Evolutionary conservation across 2,797 vertebrate species (phyloP).

Genomic region (Naso thynnoides): DNA sequence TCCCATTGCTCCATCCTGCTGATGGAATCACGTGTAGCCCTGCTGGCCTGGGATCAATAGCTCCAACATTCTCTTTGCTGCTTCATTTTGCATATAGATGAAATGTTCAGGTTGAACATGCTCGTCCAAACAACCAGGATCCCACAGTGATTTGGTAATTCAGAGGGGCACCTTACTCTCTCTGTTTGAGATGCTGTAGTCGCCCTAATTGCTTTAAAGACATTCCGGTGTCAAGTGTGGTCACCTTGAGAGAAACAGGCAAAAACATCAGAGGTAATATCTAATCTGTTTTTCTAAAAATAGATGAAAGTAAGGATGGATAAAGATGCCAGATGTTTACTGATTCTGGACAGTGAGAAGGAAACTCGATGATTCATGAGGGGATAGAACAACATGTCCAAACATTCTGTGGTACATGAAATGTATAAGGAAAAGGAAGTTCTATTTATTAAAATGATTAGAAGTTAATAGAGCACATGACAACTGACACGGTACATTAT

Average conservation of each 20-base stretch:
- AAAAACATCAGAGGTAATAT: not conserved
- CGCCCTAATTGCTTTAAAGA: conserved; percentile 17
- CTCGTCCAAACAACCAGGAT: conserved; percentile 33
- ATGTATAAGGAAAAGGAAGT: not conserved
- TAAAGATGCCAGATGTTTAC: not conserved
- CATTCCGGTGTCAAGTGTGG: conserved; percentile 8
- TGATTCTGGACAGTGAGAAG: not conserved
- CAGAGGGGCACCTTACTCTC: not conserved
- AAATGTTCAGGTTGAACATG: conserved; percentile 38
- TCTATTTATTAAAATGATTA: not conserved
- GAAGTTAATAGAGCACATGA: not conserved
- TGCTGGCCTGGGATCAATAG: conserved; percentile 46
- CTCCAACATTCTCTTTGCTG: conserved; percentile 21
- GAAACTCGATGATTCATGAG: not conserved
- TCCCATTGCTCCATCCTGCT: conserved; percentile 15
- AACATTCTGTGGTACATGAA: not conserved
- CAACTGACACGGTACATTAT: not conserved
- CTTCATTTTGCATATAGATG: conserved; percentile 61
- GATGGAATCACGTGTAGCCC: conserved; percentile 20
- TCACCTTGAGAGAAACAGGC: conserved; percentile 19
- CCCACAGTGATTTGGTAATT: conserved; percentile 21
- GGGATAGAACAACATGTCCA: not conserved
- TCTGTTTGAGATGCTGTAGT: not conserved
- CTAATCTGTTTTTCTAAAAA: not conserved
- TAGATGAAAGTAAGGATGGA: not conserved